Evolutionary conservation across 2,888 invertebrate species (phyloP), one percentile per base, ranked within the genome.

Genomic region (Rhagium mordax): DNA sequence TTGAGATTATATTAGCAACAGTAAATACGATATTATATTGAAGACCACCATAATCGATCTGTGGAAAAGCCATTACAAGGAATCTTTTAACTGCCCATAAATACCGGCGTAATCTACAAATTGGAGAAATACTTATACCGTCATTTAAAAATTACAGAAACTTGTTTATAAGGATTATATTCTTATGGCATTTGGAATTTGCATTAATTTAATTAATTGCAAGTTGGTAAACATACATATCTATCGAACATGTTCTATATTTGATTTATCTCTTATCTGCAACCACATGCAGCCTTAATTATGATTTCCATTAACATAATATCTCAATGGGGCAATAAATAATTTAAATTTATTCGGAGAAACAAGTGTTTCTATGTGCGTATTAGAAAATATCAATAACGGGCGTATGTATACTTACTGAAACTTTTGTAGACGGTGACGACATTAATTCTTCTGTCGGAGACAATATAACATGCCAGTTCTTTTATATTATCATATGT

Each of bases 21-120:
- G n/a, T n/a, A n/a, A n/a, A n/a, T n/a, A n/a, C n/a, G n/a, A n/a
- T n/a, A n/a, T n/a, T n/a, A 24, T 24, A 4, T 24, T 4, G 6
- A 41, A n/a, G n/a, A 41, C n/a, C 2, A 53, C 27, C 24, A 15
- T 27, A 15, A 27, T 15, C 55, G 27, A 57, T 57, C 27, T 57
- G 27, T n/a, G 10, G 15, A 6, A 16, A 57, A n/a, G 24, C 15
- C 27, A 27, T 27, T 27, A 27, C 4, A 41, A 41, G 6, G 27
- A 57, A 27, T 27, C 27, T 24, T 33, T 18, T 41, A 41, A 33
- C 48, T 21, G 48, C 2, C 47, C 16, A 61, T 41, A 61, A 61
- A 61, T 61, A 41, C n/a, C 47, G n/a, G 15, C 13, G 21, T 6
- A 33, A 61, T n/a, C 29, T 61, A 61, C 61, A 61, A 61, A 61